Percentiles rank a stretch among this genome's conserved stretches.
phyloP scores from a whole-genome alignment of 1,140 invertebrate species.

The Panonychus citri region DNA sequence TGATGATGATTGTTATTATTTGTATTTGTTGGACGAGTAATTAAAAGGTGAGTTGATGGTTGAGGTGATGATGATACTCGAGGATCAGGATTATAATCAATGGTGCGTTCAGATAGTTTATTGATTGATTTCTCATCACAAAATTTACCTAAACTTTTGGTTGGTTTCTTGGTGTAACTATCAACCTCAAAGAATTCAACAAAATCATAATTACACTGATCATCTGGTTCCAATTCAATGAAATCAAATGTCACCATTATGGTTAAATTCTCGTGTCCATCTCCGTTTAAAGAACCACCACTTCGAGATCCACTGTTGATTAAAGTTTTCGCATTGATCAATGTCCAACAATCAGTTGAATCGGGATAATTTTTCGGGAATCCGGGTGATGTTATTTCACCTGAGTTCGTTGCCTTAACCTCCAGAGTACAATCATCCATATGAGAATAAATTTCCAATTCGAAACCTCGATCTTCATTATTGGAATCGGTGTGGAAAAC shows the following conservation, averaged over 20 bases:
- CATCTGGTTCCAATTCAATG: conserved; percentile 31
- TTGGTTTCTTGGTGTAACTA: background rate
- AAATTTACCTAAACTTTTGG: conserved; percentile 5
- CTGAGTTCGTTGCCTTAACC: background rate
- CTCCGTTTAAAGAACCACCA: background rate
- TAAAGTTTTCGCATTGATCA: conserved; percentile 23
- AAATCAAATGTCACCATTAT: conserved; percentile 40
- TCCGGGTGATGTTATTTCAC: conserved; percentile 34
- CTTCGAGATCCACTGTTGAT: background rate
- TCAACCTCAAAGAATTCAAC: conserved; percentile 13
- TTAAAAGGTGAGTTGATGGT: background rate
- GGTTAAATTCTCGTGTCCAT: conserved; percentile 24
- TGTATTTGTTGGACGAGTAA: too few relatives aligned
- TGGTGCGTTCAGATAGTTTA: background rate
- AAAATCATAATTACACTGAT: conserved; percentile 13
- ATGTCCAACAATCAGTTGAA: conserved; percentile 37
- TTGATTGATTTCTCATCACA: background rate
- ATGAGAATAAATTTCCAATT: conserved; percentile 10
- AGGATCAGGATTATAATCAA: background rate
- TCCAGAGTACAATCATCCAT: conserved; percentile 6
- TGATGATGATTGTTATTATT: background rate
- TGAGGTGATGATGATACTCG: background rate
- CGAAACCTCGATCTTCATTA: conserved; percentile 13
- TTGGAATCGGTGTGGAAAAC: conserved; percentile 12
- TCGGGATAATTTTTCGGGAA: conserved; percentile 45